Conservation (phyloP, 2,797 vertebrate genomes). For the Manis crassicaudata region DNA sequence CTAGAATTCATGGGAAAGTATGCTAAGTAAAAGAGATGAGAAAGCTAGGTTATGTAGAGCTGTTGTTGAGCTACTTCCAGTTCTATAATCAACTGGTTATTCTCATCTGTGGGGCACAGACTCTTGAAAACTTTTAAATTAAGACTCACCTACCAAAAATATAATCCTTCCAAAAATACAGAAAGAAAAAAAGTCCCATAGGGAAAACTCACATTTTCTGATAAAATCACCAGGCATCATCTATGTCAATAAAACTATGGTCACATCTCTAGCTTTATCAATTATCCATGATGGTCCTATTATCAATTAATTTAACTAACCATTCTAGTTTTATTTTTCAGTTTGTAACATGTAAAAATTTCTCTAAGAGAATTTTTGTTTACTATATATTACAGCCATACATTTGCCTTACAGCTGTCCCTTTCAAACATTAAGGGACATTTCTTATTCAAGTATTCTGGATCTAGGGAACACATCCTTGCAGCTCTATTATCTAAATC, state of each 20-base stretch:
- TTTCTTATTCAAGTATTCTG: slow-evolving; percentile 25
- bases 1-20: background rate
- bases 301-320: slow-evolving; percentile 20
- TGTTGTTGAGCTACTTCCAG: background rate
- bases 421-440: background rate
- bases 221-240: background rate
- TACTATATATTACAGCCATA: background rate
- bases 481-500: slow-evolving; percentile 13
- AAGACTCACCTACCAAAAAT: background rate
- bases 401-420: slow-evolving; percentile 2
- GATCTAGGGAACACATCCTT: slow-evolving; percentile 6
- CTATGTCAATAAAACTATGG: background rate
- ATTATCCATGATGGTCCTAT: background rate
- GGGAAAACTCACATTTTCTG: slow-evolving; percentile 15
- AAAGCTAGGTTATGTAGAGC: background rate
- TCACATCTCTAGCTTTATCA: background rate
- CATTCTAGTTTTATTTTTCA: background rate
- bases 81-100: slow-evolving; percentile 8
- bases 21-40: background rate
- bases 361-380: background rate
- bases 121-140: background rate
- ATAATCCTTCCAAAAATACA: background rate
- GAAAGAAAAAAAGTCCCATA: background rate
- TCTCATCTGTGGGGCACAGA: background rate
- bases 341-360: background rate